These are phyloP conservation scores for Hippocampus mohnikei DNA, from an alignment of 2,113 vertebrate species.

Conservation along the genomic window DNA sequence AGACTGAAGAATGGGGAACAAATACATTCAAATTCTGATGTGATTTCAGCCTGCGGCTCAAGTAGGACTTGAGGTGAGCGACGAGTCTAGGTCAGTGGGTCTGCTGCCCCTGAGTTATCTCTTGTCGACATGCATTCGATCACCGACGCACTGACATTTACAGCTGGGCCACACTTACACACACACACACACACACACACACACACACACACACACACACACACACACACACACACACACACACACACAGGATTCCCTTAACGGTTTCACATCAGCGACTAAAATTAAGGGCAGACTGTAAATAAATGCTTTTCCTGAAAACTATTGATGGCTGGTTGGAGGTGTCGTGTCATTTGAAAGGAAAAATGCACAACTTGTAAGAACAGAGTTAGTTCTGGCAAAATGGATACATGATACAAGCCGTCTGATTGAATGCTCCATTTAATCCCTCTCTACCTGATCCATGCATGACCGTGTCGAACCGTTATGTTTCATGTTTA, in stretches of 20 bases:
- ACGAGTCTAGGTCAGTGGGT: slow-evolving; percentile 53
- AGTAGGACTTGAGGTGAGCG: slow-evolving; percentile 40
- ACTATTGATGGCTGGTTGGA: not conserved
- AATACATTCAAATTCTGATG: not conserved
- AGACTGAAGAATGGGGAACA: slow-evolving; percentile 16
- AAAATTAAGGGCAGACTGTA: slow-evolving; percentile 37
- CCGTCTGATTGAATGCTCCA: not conserved
- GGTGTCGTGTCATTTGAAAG: not conserved
- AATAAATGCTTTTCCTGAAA: not conserved
- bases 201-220: slow-evolving; percentile 5
- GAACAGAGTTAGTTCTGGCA: not conserved
- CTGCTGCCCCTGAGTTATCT: slow-evolving; percentile 47
- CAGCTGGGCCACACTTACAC: slow-evolving; percentile 14
- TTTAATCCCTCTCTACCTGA: not conserved
- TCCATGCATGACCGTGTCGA: not conserved
- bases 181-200: slow-evolving; percentile 10
- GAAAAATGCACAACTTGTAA: not conserved
- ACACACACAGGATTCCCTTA: slow-evolving; percentile 30
- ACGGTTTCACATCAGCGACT: slow-evolving; percentile 32
- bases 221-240: slow-evolving; percentile 11
- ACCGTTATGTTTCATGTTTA: not conserved
- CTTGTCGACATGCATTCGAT: slow-evolving; percentile 57
- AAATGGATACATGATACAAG: not conserved
- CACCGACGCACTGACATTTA: slow-evolving; percentile 64
- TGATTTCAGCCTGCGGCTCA: slow-evolving; percentile 16